These are phyloP conservation scores for Zaprionus ornatus DNA, from an alignment of 1,140 invertebrate species.

Conservation along the genomic window DNA sequence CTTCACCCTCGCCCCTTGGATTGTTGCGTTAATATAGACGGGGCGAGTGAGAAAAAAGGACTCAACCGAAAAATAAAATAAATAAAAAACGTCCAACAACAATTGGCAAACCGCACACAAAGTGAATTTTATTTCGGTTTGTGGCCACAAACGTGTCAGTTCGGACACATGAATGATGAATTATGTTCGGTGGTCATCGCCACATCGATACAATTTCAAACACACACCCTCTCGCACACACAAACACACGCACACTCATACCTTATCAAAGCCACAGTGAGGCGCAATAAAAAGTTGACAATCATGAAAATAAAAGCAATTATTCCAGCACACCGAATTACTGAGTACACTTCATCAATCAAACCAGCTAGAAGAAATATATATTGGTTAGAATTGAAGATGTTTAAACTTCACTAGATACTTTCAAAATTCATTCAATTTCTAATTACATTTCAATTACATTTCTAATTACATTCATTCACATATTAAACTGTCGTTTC, in stretches of 20 bases:
- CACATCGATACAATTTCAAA: slow-evolving; percentile 30
- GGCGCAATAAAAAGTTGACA: slow-evolving; percentile 25
- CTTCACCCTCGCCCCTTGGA: too few species aligned
- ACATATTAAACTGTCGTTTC: too few species aligned
- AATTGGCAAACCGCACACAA: slow-evolving; percentile 70
- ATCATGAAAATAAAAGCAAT: not conserved
- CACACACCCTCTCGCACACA: slow-evolving; percentile 5
- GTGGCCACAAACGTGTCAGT: slow-evolving; percentile 79
- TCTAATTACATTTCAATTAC: not conserved
- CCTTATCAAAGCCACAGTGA: slow-evolving; percentile 22
- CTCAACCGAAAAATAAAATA: slow-evolving; percentile 35
- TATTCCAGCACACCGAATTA: not conserved
- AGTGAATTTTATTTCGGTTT: slow-evolving; percentile 78
- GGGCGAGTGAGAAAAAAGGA: not conserved
- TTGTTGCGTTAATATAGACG: slow-evolving; percentile 25
- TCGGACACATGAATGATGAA: slow-evolving; percentile 81
- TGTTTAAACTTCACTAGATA: not conserved
- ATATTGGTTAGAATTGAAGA: not conserved
- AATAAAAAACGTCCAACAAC: slow-evolving; percentile 48
- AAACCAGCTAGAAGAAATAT: not conserved
- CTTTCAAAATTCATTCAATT: not conserved
- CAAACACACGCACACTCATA: slow-evolving; percentile 12
- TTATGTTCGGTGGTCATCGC: slow-evolving; percentile 55
- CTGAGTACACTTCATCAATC: slow-evolving; percentile 17
- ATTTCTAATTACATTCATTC: too few species aligned